A percentile compares a stretch with the other conserved stretches of the same genome.
phyloP scores from a whole-genome alignment of 2,797 vertebrate species.

The Chrysocyon brachyurus region DNA sequence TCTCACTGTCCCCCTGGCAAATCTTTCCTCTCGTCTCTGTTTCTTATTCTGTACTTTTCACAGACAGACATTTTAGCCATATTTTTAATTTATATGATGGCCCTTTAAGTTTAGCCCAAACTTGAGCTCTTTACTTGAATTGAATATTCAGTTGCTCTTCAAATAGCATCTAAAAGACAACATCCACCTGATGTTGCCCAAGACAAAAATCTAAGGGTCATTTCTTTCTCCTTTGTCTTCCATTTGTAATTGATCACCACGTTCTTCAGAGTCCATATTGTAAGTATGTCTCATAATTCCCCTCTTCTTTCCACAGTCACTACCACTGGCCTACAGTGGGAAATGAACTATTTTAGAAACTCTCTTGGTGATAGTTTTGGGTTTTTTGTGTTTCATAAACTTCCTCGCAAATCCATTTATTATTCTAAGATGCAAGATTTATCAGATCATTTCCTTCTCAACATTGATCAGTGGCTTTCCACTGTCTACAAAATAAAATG shows the following conservation, averaged over 20 bases:
- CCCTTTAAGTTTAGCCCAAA: not conserved
- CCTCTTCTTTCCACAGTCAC: not conserved
- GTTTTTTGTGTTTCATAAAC: not conserved
- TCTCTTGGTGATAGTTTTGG: not conserved
- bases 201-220: slow-evolving; percentile 5
- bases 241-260: slow-evolving; percentile 14
- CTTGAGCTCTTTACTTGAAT: not conserved
- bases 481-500: slow-evolving; percentile 41
- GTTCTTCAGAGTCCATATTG: not conserved
- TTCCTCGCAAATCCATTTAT: slow-evolving; percentile 1
- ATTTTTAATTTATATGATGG: not conserved
- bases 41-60: not conserved
- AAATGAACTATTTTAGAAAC: slow-evolving; percentile 18
- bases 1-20: not conserved
- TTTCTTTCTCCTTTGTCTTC: not conserved
- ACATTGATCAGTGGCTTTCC: slow-evolving; percentile 46
- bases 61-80: not conserved
- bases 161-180: not conserved
- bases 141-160: slow-evolving; percentile 29
- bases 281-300: not conserved
- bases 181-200: not conserved
- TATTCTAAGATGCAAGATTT: slow-evolving; percentile 35
- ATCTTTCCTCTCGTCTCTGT: not conserved
- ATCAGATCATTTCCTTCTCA: slow-evolving; percentile 30
- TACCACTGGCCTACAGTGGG: not conserved